Percentiles rank a stretch among this genome's conserved stretches.
phyloP scores from a whole-genome alignment of 2,113 vertebrate species.

The Carassius auratus region DNA sequence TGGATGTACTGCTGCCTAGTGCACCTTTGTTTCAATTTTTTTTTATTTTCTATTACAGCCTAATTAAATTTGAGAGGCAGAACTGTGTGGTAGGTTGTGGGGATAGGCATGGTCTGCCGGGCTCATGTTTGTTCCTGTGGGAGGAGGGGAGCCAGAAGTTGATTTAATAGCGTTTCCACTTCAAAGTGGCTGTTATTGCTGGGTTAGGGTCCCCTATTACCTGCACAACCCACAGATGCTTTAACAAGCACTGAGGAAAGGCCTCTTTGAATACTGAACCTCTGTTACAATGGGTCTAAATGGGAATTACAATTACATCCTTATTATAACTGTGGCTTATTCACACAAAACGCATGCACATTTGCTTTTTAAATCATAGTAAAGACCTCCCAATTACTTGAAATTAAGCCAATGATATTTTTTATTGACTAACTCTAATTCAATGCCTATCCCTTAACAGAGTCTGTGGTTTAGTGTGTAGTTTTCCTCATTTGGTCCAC shows the following conservation, averaged over 20 bases:
- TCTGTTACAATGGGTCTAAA: conserved; percentile 15
- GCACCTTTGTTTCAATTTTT: conserved; percentile 29
- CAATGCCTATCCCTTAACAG: neutral
- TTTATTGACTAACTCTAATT: neutral
- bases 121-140: conserved; percentile 34
- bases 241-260: conserved; percentile 46
- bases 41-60: conserved; percentile 1
- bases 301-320: conserved; percentile 13
- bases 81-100: conserved; percentile 18
- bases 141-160: conserved; percentile 30
- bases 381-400: neutral
- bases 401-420: neutral
- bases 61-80: conserved; percentile 42
- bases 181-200: conserved; percentile 53
- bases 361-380: neutral
- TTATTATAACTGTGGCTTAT: conserved; percentile 10
- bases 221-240: conserved; percentile 28
- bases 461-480: neutral
- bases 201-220: conserved; percentile 39
- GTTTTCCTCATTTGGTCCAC: neutral
- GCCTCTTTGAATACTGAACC: conserved; percentile 39
- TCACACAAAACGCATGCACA: neutral
- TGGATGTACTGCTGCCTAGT: neutral
- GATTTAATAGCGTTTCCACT: conserved; percentile 50
- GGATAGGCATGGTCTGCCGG: neutral